Evolutionary conservation across 2,797 vertebrate species (phyloP).

Genomic region (Tadarida brasiliensis): DNA sequence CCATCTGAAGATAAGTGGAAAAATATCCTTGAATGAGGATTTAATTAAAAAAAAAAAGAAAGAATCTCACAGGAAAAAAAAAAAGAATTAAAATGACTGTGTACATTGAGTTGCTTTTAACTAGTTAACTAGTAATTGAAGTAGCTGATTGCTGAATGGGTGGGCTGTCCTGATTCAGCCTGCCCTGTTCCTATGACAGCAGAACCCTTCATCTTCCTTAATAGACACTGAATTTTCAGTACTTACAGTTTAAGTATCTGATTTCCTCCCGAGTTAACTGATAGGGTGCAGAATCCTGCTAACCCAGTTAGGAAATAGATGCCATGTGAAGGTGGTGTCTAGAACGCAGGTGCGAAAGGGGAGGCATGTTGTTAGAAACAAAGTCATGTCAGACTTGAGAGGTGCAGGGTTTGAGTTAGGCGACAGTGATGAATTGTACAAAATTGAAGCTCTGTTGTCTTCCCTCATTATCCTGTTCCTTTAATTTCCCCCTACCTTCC

Average conservation of each 20-base stretch:
- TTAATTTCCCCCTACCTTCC: not conserved
- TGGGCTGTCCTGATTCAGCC: constrained; percentile 45
- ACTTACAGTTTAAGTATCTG: constrained; percentile 28
- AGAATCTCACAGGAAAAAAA: not conserved
- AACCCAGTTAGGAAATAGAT: constrained; percentile 28
- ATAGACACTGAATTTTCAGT: constrained; percentile 30
- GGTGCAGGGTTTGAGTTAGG: not conserved
- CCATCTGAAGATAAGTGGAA: too few relatives aligned
- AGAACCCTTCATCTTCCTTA: constrained; percentile 44
- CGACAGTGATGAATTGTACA: not conserved
- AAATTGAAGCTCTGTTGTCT: not conserved
- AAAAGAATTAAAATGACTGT: constrained; percentile 51
- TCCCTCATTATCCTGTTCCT: not conserved
- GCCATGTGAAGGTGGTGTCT: not conserved
- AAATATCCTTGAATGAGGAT: too few relatives aligned
- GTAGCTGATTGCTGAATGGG: constrained; percentile 64
- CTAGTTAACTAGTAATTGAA: constrained; percentile 69
- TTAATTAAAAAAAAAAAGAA: not conserved
- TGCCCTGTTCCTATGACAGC: constrained; percentile 62
- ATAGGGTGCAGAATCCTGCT: constrained; percentile 11
- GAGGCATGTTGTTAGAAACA: not conserved
- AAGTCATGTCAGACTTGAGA: not conserved
- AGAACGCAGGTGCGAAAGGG: not conserved
- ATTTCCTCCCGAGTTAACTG: constrained; percentile 45
- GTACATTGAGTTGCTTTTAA: constrained; percentile 30